Evolutionary conservation across 1,140 invertebrate species (phyloP), one percentile per base, ranked within the genome.

Genomic region (Belonocnema kinseyi): DNA sequence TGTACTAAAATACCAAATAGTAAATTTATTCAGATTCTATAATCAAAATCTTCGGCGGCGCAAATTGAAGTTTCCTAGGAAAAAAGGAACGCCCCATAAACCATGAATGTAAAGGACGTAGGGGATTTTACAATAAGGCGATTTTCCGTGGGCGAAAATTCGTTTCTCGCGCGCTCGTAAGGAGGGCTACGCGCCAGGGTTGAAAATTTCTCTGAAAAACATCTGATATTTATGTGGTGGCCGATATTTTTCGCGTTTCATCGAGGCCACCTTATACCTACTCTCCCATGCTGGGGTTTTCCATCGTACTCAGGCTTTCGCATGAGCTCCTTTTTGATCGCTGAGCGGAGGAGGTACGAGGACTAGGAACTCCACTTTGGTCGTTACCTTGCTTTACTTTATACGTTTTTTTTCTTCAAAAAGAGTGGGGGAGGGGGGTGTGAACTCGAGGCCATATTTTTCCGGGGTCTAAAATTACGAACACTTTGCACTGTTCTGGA

Each of bases 171-270:
- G 33, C 56, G 13, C 56, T 17, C 33, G 10, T 66, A 16, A 7
- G 21, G 21, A 66, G 19, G 58, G 58, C 33, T 40, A 66, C 21
- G 58, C 58, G 58, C 58, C 58, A 66, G 58, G 58, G 58, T 66
- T 66, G 58, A 66, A 66, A 66, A 66, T 66, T 66, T 66, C 26
- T 66, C 58, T 14, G 26, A 66, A 66, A 66, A 66, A 66, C 58
- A 66, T 66, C 58, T 66, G 58, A 66, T 66, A 66, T 66, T 66
- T 66, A 66, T 66, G 58, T 40, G 21, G 58, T 66, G 58, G 58
- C 58, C 58, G 58, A 66, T 66, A 66, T 66, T 66, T 66, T 66
- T 40, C 26, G 26, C 58, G 58, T 66, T 66, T 66, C 58, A 66
- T 66, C 58, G 58, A 66, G 58, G 58, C 13, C 13, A 66, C 26